A percentile compares a stretch with the other conserved stretches of the same genome.
phyloP scores from a whole-genome alignment of 2,113 vertebrate genomes.

The Gobiocypris rarus region DNA sequence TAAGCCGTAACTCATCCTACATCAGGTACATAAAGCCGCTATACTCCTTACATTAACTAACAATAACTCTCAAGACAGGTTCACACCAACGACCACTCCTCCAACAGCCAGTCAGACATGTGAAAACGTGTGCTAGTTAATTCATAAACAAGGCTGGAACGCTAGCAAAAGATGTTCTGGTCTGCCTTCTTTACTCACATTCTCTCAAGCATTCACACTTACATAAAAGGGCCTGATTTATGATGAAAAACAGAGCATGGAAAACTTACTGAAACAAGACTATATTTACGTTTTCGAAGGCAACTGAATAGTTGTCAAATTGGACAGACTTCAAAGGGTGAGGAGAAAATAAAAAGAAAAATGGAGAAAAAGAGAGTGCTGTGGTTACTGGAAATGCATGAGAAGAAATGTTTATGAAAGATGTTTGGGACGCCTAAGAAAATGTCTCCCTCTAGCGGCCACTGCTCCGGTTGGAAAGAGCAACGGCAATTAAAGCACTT shows the following conservation, averaged over 20 bases:
- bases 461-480: not conserved
- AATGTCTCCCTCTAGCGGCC: slow-evolving; percentile 71
- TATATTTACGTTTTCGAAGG: slow-evolving; percentile 36
- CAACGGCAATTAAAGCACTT: not conserved
- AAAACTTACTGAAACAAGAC: slow-evolving; percentile 1
- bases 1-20: not conserved
- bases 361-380: not conserved
- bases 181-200: not conserved
- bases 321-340: not conserved
- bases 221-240: slow-evolving; percentile 48
- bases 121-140: slow-evolving; percentile 48
- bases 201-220: slow-evolving; percentile 31
- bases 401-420: not conserved
- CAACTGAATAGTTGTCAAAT: not conserved
- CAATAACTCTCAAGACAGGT: not conserved
- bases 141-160: slow-evolving; percentile 57
- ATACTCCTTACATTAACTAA: not conserved
- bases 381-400: not conserved
- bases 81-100: not conserved
- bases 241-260: slow-evolving; percentile 26
- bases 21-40: not conserved
- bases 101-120: slow-evolving; percentile 30
- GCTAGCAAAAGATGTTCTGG: slow-evolving; percentile 28
- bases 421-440: not conserved
- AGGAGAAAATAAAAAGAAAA: not conserved